Conservation (phyloP, 1,140 invertebrate genomes). For the Drosophila sechellia region DNA sequence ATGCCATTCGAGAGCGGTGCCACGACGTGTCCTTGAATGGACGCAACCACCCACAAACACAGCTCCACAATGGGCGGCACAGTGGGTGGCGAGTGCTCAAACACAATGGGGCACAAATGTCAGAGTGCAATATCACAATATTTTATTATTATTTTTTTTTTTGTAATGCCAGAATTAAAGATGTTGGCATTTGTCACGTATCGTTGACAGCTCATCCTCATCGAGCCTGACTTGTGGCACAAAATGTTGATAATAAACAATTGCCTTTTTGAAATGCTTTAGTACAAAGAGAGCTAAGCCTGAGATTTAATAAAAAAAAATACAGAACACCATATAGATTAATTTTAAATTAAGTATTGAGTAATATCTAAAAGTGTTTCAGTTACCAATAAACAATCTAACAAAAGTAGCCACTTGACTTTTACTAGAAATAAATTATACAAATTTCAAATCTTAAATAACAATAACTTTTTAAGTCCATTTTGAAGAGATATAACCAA, state of each 20-base stretch:
- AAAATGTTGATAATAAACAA: slow-evolving; percentile 19
- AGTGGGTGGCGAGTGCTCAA: slow-evolving; percentile 8
- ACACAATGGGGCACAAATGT: slow-evolving; percentile 27
- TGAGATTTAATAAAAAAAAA: neutral
- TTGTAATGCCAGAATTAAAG: slow-evolving; percentile 17
- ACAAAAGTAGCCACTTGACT: too few relatives aligned
- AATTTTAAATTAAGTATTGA: too few relatives aligned
- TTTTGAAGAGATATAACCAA: neutral
- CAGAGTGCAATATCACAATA: slow-evolving; percentile 13
- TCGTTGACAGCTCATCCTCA: slow-evolving; percentile 14
- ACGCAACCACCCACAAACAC: slow-evolving; percentile 11
- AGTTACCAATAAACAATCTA: too few relatives aligned
- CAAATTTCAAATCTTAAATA: neutral
- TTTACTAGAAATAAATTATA: too few relatives aligned
- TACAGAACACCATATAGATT: too few relatives aligned
- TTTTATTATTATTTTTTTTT: slow-evolving; percentile 7
- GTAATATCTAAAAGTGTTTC: too few relatives aligned
- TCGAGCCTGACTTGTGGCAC: slow-evolving; percentile 3
- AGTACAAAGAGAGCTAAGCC: neutral
- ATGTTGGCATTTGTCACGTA: slow-evolving; percentile 35
- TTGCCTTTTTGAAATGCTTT: neutral
- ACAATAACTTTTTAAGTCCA: neutral
- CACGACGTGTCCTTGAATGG: slow-evolving; percentile 42
- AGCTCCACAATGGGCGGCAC: slow-evolving; percentile 1
- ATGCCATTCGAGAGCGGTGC: slow-evolving; percentile 37